Evolutionary conservation across 2,113 vertebrate species (phyloP).

Genomic region (Oryzias woworae): DNA sequence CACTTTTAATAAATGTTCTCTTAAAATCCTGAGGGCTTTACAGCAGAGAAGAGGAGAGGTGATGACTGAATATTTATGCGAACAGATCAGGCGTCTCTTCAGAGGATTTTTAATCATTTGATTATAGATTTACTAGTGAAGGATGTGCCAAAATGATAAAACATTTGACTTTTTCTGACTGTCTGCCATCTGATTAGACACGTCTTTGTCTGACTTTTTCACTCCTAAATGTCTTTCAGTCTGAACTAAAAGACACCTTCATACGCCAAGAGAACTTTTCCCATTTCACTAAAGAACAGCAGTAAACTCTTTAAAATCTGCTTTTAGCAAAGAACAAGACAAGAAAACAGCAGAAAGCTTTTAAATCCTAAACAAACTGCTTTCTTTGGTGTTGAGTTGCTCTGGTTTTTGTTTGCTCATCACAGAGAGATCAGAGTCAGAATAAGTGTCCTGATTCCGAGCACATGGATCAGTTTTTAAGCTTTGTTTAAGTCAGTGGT

Average conservation of each 20-base stretch:
- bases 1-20: constrained; percentile 55
- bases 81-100: constrained; percentile 36
- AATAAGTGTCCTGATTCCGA: too few species aligned
- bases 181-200: not conserved
- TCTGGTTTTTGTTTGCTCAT: too few species aligned
- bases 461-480: too few species aligned
- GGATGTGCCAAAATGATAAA: constrained; percentile 12
- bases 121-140: constrained; percentile 45
- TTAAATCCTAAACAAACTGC: too few species aligned
- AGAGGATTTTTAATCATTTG: constrained; percentile 38
- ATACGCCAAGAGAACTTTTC: constrained; percentile 1
- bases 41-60: constrained; percentile 19
- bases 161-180: not conserved
- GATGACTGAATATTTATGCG: constrained; percentile 38
- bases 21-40: constrained; percentile 56
- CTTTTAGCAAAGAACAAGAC: too few species aligned
- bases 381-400: too few species aligned
- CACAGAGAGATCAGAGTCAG: too few species aligned
- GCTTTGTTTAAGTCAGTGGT: too few species aligned
- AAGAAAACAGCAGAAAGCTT: too few species aligned
- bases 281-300: too few species aligned
- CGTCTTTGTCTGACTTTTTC: constrained; percentile 31
- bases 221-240: constrained; percentile 36
- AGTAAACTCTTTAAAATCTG: too few species aligned
- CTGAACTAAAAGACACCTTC: constrained; percentile 51